Evolutionary conservation across 2,797 vertebrate species (phyloP), one percentile per base, ranked within the genome.

Genomic region (Enteromius mattozi): DNA sequence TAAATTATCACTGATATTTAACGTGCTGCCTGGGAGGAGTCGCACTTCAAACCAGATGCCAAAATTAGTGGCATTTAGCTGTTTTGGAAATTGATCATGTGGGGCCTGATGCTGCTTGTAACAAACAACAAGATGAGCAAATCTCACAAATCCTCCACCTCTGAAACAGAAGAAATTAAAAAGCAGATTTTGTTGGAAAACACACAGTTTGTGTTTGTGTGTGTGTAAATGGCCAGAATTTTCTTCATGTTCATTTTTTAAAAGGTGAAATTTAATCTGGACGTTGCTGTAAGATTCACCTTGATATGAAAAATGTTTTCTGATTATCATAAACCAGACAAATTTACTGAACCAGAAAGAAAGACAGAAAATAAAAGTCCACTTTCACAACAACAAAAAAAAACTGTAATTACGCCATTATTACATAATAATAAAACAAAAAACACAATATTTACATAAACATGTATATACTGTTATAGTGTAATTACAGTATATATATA

Each of bases 41-140:
- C 92, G 92, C 91, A 92, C 92, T 93, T 91, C 72, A 88, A 91
- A 91, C 88, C 92, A 93, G 93, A 92, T 92, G 93, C 89, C 93
- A 92, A 94, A 91, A 91, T 92, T 88, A 83, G 85, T 88, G 87
- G 88, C 88, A 91, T 93, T 92, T 85, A 89, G 87, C 74, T 91
- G 87, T 90, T 93, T 88, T 90, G 89, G 87, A 91, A 87, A 91
- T 89, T 84, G 91, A 91, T 92, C 87, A 91, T 91, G 90, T 88
- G 80, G 86, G 86, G 82, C 63, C 74, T 66, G 70, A 86, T 59
- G 81, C 82, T 71, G 81, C 71, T 35, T n/a, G 12, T 47, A 54
- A 63, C 69, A 54, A 65, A 59, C 37, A 71, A 33, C 10, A 30
- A 45, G 6, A 45, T 45, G 24, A 10, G 4, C 37, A 82, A 82